Evolutionary conservation across 2,797 vertebrate species (phyloP), one percentile per base, ranked within the genome.

Genomic region (Sebastes cheni): DNA sequence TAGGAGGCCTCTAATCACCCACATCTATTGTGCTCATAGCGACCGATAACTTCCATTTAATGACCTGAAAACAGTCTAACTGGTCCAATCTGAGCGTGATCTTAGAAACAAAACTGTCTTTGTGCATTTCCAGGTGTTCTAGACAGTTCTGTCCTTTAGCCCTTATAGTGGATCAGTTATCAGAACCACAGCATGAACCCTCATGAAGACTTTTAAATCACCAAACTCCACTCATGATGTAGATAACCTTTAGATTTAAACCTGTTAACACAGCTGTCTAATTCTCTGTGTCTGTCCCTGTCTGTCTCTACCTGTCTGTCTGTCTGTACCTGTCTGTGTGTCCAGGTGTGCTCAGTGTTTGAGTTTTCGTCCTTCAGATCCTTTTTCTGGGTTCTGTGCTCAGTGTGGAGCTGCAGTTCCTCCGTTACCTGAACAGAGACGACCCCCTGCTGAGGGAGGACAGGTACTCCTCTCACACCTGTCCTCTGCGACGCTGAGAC

Each of bases 341-440:
- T 90, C 54, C 80, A 98, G 97, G 86, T 98, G 97, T 91, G 55
- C 93, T 10, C 88, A 82, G 36, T 99, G 97, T 81, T 86, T 96
- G 54, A 91, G 90, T 29, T 83, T 90, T 56, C 95, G 94, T 10
- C 95, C 96, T 1, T 93, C 96, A 2, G 97, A 98, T 66, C 97
- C 97, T 0, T 95, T 96, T 34, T 94, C 96, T 61, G 91, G 92
- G 59, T 99, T 98, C 95, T 98, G 97, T 89, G 87, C 96, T 83
- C 92, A 96, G 23, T 99, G 98, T 91, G 97, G 97, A 5, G 91
- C 93, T 34, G 79, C 89, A 6, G 62, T 97, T 16, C 95, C 96
- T 3, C 86, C 92, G 0, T 67, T 97, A 80, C 95, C 96, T 5
- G 91, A 94, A 14, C 92, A 20, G 54, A 93, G 82, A 67, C 94